Evolutionary conservation across 2,888 invertebrate genomes (phyloP).

Genomic region (Pollenia labialis): DNA sequence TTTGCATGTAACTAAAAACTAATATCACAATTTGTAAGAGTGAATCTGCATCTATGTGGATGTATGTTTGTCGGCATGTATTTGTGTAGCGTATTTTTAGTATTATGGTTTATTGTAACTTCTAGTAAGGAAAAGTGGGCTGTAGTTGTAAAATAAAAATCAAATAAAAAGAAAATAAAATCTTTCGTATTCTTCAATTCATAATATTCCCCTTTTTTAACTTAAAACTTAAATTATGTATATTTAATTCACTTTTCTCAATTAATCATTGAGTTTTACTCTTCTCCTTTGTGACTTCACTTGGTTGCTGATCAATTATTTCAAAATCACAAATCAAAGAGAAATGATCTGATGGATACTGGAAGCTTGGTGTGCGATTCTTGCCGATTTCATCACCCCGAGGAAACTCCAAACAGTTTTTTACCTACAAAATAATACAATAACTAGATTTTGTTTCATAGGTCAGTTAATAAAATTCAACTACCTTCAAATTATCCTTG

Average conservation of each 20-base stretch:
- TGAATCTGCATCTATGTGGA: constrained; percentile 62
- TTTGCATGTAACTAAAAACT: constrained; percentile 80
- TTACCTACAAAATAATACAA: constrained; percentile 76
- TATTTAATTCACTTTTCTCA: constrained; percentile 42
- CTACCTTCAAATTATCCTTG: constrained; percentile 86
- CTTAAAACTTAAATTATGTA: constrained; percentile 29
- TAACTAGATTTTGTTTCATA: background rate
- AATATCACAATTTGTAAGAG: constrained; percentile 82
- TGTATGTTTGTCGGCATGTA: constrained; percentile 33
- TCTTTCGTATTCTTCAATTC: constrained; percentile 13
- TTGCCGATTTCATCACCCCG: constrained; percentile 88
- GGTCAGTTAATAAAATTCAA: constrained; percentile 65
- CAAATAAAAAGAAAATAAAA: constrained; percentile 30
- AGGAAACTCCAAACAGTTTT: constrained; percentile 85
- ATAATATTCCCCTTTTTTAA: constrained; percentile 26
- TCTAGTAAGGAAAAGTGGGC: constrained; percentile 40
- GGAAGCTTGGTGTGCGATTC: constrained; percentile 87
- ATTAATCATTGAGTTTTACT: constrained; percentile 50
- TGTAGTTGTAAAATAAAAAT: constrained; percentile 37
- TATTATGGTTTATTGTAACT: constrained; percentile 73
- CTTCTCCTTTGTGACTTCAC: constrained; percentile 39
- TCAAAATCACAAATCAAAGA: constrained; percentile 88
- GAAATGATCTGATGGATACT: constrained; percentile 91
- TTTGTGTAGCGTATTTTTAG: constrained; percentile 29
- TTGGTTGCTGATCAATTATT: constrained; percentile 75